Conservation (phyloP, 2,888 invertebrate species). For the Idaea straminata region DNA sequence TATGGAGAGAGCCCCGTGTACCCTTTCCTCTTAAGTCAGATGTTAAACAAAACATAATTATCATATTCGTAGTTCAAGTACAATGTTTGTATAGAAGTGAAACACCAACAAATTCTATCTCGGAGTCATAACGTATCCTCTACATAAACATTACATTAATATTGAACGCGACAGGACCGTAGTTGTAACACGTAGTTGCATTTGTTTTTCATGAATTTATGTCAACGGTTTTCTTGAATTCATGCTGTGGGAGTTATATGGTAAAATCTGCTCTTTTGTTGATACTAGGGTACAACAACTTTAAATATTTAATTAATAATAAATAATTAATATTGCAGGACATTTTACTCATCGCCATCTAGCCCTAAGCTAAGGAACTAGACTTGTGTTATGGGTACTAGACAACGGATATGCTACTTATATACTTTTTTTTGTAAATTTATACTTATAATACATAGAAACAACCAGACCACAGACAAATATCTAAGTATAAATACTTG, state of each 20-base stretch:
- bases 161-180: conserved; percentile 42
- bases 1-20: too few relatives aligned
- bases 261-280: not conserved
- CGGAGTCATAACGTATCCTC: conserved; percentile 27
- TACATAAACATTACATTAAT: conserved; percentile 49
- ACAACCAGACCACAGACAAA: too few relatives aligned
- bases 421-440: too few relatives aligned
- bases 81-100: conserved; percentile 3
- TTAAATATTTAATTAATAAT: too few relatives aligned
- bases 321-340: too few relatives aligned
- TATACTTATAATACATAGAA: too few relatives aligned
- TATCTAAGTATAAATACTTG: too few relatives aligned
- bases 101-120: conserved; percentile 14
- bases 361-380: too few relatives aligned
- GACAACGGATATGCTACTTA: too few relatives aligned
- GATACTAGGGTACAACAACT: too few relatives aligned
- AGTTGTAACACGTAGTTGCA: conserved; percentile 27
- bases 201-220: conserved; percentile 41
- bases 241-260: conserved; percentile 15
- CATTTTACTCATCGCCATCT: too few relatives aligned
- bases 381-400: too few relatives aligned
- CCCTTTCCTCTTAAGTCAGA: not conserved
- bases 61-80: conserved; percentile 4
- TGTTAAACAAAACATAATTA: not conserved
- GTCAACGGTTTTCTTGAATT: conserved; percentile 28